A percentile compares a stretch with the other conserved stretches of the same genome.
Conservation (phyloP, 2,113 vertebrate species). For the Osmerus eperlanus region DNA sequence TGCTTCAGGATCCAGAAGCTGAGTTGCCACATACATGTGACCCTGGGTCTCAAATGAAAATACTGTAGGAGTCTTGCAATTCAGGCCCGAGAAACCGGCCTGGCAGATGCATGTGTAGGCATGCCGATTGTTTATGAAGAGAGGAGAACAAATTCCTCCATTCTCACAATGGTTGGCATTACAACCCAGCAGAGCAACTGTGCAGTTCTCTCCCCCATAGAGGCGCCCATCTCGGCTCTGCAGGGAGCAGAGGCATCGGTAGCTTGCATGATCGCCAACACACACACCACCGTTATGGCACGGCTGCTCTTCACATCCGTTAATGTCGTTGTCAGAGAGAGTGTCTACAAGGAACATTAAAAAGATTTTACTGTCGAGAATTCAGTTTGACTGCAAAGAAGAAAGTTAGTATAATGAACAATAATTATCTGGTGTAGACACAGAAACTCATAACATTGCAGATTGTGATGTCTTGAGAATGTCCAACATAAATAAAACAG, state of each 20-base stretch:
- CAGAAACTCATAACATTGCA: too few relatives aligned
- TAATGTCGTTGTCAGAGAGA: constrained; percentile 69
- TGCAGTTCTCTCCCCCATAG: constrained; percentile 83
- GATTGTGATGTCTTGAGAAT: too few relatives aligned
- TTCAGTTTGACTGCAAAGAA: too few relatives aligned
- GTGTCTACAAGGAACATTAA: constrained; percentile 61
- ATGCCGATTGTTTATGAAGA: constrained; percentile 68
- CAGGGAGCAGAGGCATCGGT: constrained; percentile 79
- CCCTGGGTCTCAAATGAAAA: constrained; percentile 82
- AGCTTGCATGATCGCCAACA: constrained; percentile 72
- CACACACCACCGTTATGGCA: constrained; percentile 86
- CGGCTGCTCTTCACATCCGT: constrained; percentile 76
- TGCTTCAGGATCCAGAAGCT: constrained; percentile 30
- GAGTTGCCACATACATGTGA: constrained; percentile 71
- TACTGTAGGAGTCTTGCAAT: constrained; percentile 76
- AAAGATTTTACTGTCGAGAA: background rate
- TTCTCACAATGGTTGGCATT: constrained; percentile 76
- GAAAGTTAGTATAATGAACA: too few relatives aligned
- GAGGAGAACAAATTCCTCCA: constrained; percentile 77
- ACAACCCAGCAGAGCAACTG: constrained; percentile 79
- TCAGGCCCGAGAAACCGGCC: constrained; percentile 73
- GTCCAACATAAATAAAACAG: background rate
- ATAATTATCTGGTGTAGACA: too few relatives aligned
- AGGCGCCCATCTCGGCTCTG: constrained; percentile 64
- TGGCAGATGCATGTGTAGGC: constrained; percentile 77